phyloP scores from a whole-genome alignment of 2,888 invertebrate genomes.

The Epinotia brunnichana region DNA sequence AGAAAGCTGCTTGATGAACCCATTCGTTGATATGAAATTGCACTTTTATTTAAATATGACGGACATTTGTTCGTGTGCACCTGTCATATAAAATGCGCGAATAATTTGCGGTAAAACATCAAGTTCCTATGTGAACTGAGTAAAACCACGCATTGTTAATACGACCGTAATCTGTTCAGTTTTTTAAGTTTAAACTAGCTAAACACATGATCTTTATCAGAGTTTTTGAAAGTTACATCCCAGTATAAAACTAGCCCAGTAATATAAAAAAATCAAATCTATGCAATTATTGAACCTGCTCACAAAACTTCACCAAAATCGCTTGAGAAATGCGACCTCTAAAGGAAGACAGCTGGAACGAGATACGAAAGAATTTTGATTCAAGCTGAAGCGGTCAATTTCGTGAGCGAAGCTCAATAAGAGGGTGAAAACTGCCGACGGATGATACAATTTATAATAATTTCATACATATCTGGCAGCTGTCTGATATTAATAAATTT shows the following conservation, averaged over 20 bases:
- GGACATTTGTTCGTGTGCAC: constrained; percentile 15
- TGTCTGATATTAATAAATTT: neutral
- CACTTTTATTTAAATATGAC: constrained; percentile 29
- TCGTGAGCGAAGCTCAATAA: too few species aligned
- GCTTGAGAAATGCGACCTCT: too few species aligned
- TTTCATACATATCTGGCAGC: neutral
- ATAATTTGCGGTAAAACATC: neutral
- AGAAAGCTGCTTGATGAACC: constrained; percentile 30
- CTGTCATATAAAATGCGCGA: constrained; percentile 14
- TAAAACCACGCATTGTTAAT: neutral
- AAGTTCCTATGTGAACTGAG: neutral
- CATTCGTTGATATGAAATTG: constrained; percentile 26
- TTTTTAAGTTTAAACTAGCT: neutral
- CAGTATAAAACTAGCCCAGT: too few species aligned
- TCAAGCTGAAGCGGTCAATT: too few species aligned
- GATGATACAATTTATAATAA: too few species aligned
- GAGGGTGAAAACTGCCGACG: neutral
- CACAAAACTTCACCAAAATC: too few species aligned
- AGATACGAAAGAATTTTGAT: too few species aligned
- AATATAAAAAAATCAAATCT: too few species aligned
- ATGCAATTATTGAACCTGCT: too few species aligned
- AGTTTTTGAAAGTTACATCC: neutral
- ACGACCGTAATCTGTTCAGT: neutral
- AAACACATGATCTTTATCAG: neutral
- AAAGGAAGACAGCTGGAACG: too few species aligned